Base-by-base conservation (phyloP, 2,888 invertebrate species). In the Notodonta dromedarius region DNA sequence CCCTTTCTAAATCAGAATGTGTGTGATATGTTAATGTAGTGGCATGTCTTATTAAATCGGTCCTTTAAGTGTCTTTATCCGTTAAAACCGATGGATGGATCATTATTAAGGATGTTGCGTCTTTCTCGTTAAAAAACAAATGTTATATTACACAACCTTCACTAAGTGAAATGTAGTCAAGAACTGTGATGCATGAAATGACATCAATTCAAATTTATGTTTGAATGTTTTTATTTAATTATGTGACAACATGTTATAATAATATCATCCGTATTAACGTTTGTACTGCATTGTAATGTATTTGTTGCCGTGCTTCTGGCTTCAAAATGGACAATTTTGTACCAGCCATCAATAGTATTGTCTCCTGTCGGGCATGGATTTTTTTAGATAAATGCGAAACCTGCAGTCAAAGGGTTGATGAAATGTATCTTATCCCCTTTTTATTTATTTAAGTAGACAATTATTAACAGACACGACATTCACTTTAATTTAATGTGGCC, bases 111-210 rank as follows among this genome's bases (percentile, higher is more conserved):
- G 35, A 35, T 35, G 2, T 1, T 35, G 4, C 4, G 35, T 35
- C 35, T 35, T 3, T 24, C 35, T 35, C 35, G 35, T 35, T 5
- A 35, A 35, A n/a, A 35, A 35, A 35, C 35, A 35, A 35, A 35
- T 35, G 4, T 35, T 0, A 6, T 35, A 3, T 35, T 35, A 42
- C 42, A 42, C 9, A 42, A 42, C 9, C 54, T 46, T 55, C 40
- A 51, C 16, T 50, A 6, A 52, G 52, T 52, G 56, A 59, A 59
- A 61, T 39, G 14, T 63, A 58, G 39, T 59, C 55, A 53, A 39
- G 14, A 32, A 54, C 57, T 56, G 55, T 60, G 57, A 54, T 61
- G 39, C 56, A 50, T 44, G n/a, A 40, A 54, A 59, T 59, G 57
- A 58, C 50, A 57, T 59, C 44, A 53, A 46, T 48, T 58, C 35